These are phyloP conservation scores for Cheilosia grossa DNA, from an alignment of 2,888 invertebrate species.

Conservation along the genomic window DNA sequence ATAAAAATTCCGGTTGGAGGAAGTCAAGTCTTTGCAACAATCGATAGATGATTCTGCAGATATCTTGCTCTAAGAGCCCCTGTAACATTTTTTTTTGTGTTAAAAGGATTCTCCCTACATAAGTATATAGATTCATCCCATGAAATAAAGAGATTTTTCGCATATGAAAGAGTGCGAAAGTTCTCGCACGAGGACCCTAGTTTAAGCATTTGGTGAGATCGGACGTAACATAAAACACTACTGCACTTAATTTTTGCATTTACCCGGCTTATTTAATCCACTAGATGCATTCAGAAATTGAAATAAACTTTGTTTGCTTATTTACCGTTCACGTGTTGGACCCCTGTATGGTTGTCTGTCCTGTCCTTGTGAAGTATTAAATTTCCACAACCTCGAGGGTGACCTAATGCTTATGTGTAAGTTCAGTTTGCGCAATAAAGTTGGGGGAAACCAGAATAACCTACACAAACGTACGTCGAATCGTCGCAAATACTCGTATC, in stretches of 20 bases:
- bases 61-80: not conserved
- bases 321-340: slow-evolving; percentile 7
- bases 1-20: too few relatives aligned
- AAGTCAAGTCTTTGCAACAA: too few relatives aligned
- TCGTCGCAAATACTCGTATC: slow-evolving; percentile 25
- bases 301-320: slow-evolving; percentile 17
- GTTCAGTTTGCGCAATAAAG: not conserved
- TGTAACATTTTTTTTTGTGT: too few relatives aligned
- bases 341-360: slow-evolving; percentile 9
- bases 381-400: slow-evolving; percentile 40
- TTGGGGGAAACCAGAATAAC: slow-evolving; percentile 7
- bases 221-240: slow-evolving; percentile 10
- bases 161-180: too few relatives aligned
- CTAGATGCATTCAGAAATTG: slow-evolving; percentile 32
- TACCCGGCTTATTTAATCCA: slow-evolving; percentile 60
- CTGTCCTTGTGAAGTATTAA: slow-evolving; percentile 31
- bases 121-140: too few relatives aligned
- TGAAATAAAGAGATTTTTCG: too few relatives aligned
- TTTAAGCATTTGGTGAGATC: not conserved
- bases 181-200: too few relatives aligned
- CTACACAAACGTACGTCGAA: not conserved
- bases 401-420: slow-evolving; percentile 29
- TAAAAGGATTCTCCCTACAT: too few relatives aligned
- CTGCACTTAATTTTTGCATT: slow-evolving; percentile 41
- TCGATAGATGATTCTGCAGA: not conserved